Conservation (phyloP, 2,113 vertebrate species). For the Onychostruthus taczanowskii region DNA sequence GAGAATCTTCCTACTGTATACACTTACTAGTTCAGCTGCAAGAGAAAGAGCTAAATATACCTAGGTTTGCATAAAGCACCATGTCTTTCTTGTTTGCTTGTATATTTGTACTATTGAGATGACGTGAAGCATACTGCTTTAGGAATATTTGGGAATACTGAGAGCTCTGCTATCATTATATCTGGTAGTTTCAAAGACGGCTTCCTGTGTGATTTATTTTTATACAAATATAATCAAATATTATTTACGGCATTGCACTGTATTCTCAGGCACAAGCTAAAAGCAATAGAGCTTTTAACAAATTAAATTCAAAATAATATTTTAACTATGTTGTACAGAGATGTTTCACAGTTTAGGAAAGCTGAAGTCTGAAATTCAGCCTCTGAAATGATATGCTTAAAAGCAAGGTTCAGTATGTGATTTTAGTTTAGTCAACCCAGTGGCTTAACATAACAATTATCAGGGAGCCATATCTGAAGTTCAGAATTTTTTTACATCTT, state of each 20-base stretch:
- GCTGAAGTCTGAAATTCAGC: not conserved
- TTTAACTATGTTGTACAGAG: not conserved
- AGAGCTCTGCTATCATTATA: not conserved
- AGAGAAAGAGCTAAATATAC: not conserved
- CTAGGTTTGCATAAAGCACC: not conserved
- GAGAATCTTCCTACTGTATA: not conserved
- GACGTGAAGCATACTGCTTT: not conserved
- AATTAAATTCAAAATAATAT: not conserved
- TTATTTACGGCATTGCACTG: not conserved
- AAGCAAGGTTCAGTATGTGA: not conserved
- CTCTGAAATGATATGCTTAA: not conserved
- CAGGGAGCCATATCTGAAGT: slow-evolving; percentile 10
- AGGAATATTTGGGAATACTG: not conserved
- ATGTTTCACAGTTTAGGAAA: not conserved
- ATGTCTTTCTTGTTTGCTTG: not conserved
- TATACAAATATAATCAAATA: not conserved
- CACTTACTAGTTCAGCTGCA: not conserved
- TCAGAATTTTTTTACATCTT: slow-evolving; percentile 9
- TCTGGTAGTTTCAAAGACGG: not conserved
- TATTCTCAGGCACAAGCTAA: not conserved
- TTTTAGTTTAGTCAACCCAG: slow-evolving; percentile 28
- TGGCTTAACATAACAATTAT: slow-evolving; percentile 20
- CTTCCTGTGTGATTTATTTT: not conserved
- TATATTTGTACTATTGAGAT: not conserved
- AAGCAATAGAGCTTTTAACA: not conserved